Conservation (phyloP, 2,113 vertebrate genomes). For the Neodon shergylaensis region DNA sequence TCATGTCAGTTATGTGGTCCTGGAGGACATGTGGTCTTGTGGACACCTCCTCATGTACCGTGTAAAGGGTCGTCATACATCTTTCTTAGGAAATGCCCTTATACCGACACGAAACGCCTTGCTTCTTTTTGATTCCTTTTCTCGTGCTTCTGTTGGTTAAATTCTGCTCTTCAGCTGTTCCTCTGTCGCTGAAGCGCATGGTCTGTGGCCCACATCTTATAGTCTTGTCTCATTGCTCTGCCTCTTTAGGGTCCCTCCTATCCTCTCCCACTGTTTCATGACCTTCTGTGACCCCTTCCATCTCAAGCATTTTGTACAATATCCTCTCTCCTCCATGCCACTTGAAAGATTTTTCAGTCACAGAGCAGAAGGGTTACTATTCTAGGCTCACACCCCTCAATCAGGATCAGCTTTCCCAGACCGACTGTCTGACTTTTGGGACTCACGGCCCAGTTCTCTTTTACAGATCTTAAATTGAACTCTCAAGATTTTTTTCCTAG, state of each 20-base stretch:
- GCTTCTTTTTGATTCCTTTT: neutral
- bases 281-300: neutral
- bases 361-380: neutral
- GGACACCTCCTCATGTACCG: fast-evolving
- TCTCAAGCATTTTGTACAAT: neutral
- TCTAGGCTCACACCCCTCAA: neutral
- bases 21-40: neutral
- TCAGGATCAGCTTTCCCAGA: neutral
- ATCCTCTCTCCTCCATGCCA: neutral
- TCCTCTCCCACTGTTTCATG: neutral
- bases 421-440: neutral
- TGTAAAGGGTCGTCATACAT: neutral
- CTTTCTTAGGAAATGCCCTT: neutral
- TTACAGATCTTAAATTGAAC: constrained; percentile 48
- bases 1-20: neutral
- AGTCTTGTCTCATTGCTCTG: too few species aligned
- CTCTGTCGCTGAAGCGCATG: neutral
- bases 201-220: fast-evolving
- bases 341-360: neutral
- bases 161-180: neutral
- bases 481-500: constrained; percentile 43
- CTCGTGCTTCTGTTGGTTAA: neutral
- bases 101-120: neutral
- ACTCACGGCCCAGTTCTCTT: neutral
- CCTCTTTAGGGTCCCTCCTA: neutral